Conservation (phyloP, 1,140 invertebrate species). For the Lasaia peninsularis region DNA sequence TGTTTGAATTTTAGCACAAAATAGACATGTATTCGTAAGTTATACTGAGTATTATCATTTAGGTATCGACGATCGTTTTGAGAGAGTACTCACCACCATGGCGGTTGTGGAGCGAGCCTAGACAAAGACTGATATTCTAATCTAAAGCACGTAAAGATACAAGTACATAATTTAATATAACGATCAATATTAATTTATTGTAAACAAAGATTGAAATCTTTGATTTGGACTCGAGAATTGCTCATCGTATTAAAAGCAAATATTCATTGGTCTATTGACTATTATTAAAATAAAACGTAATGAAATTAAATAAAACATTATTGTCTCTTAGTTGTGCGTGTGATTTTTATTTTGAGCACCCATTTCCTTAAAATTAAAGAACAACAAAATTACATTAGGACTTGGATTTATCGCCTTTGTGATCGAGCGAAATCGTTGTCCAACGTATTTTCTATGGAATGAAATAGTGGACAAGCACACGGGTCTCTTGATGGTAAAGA, state of each 20-base stretch:
- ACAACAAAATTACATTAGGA: too few species aligned
- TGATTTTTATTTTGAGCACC: conserved; percentile 27
- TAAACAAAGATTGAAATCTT: conserved; percentile 10
- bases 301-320: conserved; percentile 34
- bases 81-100: conserved; percentile 24
- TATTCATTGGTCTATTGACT: conserved; percentile 69
- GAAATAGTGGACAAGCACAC: too few species aligned
- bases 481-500: too few species aligned
- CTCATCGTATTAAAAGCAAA: conserved; percentile 62
- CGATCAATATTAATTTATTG: conserved; percentile 10
- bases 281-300: conserved; percentile 53
- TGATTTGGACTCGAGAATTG: conserved; percentile 39
- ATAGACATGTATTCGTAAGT: conserved; percentile 40
- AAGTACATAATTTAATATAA: conserved; percentile 1
- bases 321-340: conserved; percentile 22
- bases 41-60: conserved; percentile 30
- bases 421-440: too few species aligned
- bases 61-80: conserved; percentile 38
- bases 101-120: conserved; percentile 43
- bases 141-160: conserved; percentile 39
- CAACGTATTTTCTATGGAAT: too few species aligned
- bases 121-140: conserved; percentile 71
- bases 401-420: too few species aligned
- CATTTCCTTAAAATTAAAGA: not conserved
- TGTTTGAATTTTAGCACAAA: conserved; percentile 53